Percentiles rank a stretch among this genome's conserved stretches.
These are phyloP conservation scores for Drosophila mayaguana DNA, from an alignment of 2,888 invertebrate species.

Conservation along the genomic window DNA sequence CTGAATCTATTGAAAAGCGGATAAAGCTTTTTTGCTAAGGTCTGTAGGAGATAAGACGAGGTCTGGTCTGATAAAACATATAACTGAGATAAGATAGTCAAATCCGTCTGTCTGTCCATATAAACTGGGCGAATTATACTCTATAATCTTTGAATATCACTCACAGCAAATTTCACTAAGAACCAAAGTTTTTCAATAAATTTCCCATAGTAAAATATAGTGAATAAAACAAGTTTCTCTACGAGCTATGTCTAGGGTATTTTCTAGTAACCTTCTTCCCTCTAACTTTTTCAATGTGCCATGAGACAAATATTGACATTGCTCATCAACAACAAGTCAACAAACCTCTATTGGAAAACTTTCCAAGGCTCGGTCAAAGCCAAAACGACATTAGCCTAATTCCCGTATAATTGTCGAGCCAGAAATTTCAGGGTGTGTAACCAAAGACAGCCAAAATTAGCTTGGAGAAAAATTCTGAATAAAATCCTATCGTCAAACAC, in stretches of 20 bases:
- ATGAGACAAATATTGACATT: not conserved
- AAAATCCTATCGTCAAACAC: not conserved
- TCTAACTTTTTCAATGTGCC: not conserved
- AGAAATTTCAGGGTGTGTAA: not conserved
- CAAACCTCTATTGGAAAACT: conserved; percentile 2
- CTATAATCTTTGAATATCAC: not conserved
- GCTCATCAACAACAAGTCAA: conserved; percentile 7
- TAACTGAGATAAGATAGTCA: not conserved
- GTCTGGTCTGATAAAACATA: not conserved
- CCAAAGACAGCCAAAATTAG: not conserved
- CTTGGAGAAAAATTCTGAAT: not conserved
- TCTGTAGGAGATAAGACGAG: not conserved
- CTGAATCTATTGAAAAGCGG: not conserved
- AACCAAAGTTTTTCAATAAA: no score
- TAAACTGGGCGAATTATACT: not conserved
- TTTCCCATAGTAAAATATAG: no score
- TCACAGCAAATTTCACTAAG: not conserved
- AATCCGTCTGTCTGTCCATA: not conserved
- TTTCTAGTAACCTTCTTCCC: not conserved
- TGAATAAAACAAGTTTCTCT: not conserved
- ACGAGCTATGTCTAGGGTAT: not conserved
- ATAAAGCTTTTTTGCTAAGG: not conserved
- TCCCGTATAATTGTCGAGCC: conserved; percentile 4
- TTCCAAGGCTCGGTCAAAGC: conserved; percentile 8
- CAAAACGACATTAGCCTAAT: conserved; percentile 12